Evolutionary conservation across 2,113 vertebrate genomes (phyloP).

Genomic region (Pipa parva): DNA sequence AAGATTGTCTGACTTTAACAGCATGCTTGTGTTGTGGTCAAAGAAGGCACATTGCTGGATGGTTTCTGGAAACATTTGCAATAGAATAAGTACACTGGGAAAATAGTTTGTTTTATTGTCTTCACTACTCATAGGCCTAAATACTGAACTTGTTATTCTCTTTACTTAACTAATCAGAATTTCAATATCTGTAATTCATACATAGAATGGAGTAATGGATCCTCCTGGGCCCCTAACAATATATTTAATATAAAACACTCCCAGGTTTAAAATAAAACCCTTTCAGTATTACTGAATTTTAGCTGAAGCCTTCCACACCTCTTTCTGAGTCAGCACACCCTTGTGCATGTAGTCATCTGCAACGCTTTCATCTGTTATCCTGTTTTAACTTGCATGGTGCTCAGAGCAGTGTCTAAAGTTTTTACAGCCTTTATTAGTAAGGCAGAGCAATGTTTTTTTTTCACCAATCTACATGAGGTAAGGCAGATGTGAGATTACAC

Average conservation of each 20-base stretch:
- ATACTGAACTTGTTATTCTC: background rate
- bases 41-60: background rate
- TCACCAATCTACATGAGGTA: slow-evolving; percentile 14
- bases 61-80: slow-evolving; percentile 6
- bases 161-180: background rate
- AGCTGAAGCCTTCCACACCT: slow-evolving; percentile 34
- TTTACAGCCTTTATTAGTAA: slow-evolving; percentile 21
- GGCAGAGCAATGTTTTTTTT: slow-evolving; percentile 25
- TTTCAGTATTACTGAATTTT: background rate
- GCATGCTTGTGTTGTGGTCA: slow-evolving; percentile 30
- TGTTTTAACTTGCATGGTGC: slow-evolving; percentile 32
- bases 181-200: no score
- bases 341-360: slow-evolving; percentile 33
- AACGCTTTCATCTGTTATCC: slow-evolving; percentile 36
- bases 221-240: background rate
- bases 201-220: no score
- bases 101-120: background rate
- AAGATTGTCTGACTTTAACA: slow-evolving; percentile 9
- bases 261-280: no score
- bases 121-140: background rate
- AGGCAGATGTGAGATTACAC: slow-evolving; percentile 21
- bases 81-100: background rate
- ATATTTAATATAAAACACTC: background rate
- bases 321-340: slow-evolving; percentile 31
- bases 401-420: slow-evolving; percentile 22